These are phyloP conservation scores for Saturnia pavonia DNA, from an alignment of 2,888 invertebrate genomes.

Conservation along the genomic window DNA sequence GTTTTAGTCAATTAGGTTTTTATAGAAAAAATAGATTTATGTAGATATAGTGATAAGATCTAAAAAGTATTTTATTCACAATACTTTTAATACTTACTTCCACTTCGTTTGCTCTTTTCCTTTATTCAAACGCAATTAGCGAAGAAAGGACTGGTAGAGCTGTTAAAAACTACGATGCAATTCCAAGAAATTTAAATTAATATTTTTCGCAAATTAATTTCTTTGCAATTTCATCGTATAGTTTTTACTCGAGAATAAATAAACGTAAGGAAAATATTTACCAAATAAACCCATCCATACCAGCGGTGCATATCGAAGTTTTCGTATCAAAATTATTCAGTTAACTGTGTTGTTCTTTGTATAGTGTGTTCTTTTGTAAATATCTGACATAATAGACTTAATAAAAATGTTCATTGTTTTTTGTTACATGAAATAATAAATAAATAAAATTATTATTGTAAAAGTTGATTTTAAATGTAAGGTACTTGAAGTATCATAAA, in stretches of 20 bases:
- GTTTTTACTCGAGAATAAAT: conserved; percentile 23
- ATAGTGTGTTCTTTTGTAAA: conserved; percentile 29
- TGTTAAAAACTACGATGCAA: conserved; percentile 42
- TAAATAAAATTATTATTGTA: background rate
- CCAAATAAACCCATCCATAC: conserved; percentile 77
- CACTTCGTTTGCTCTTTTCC: conserved; percentile 36
- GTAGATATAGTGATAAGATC: background rate
- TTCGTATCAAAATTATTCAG: conserved; percentile 50
- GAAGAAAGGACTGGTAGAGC: conserved; percentile 46
- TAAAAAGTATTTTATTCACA: conserved; percentile 3
- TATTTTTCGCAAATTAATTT: conserved; percentile 24
- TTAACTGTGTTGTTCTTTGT: conserved; percentile 49
- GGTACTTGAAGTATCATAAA: background rate
- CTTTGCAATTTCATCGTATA: conserved; percentile 41
- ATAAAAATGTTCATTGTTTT: background rate
- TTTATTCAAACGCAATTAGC: conserved; percentile 28
- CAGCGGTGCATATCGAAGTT: conserved; percentile 79
- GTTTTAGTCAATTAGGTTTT: too few species aligned
- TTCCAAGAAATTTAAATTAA: conserved; percentile 34
- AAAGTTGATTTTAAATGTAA: background rate
- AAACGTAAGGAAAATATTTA: conserved; percentile 54
- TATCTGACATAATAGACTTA: background rate
- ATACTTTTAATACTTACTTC: conserved; percentile 7
- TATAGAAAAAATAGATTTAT: too few species aligned
- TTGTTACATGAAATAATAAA: background rate